phyloP scores from a whole-genome alignment of 1,140 invertebrate species.

The Lineus longissimus region DNA sequence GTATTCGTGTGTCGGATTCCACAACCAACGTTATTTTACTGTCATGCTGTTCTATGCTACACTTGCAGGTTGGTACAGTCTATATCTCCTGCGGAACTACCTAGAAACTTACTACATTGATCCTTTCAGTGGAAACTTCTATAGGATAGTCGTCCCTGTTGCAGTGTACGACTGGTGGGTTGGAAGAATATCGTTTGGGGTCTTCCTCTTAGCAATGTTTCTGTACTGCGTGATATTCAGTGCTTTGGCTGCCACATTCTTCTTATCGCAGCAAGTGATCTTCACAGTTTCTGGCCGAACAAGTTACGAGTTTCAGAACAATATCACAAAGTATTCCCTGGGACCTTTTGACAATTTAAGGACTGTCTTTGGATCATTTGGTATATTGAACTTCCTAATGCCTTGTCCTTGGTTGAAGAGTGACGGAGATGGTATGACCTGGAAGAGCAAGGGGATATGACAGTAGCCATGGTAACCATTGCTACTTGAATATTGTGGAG shows the following conservation, averaged over 20 bases:
- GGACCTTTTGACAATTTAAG: slow-evolving; percentile 23
- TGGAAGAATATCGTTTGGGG: slow-evolving; percentile 22
- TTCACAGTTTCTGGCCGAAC: slow-evolving; percentile 29
- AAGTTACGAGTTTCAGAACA: slow-evolving; percentile 28
- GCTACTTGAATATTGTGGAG: too few relatives aligned
- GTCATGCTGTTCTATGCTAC: slow-evolving; percentile 67
- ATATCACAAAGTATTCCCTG: slow-evolving; percentile 17
- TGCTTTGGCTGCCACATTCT: slow-evolving; percentile 19
- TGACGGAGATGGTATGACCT: too few relatives aligned
- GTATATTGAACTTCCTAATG: slow-evolving; percentile 26
- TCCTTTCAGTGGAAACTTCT: slow-evolving; percentile 24
- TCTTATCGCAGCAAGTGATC: slow-evolving; percentile 26
- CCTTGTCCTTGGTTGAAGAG: slow-evolving; percentile 23
- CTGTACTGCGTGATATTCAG: slow-evolving; percentile 20
- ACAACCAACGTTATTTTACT: slow-evolving; percentile 82
- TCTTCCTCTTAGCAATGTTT: slow-evolving; percentile 24
- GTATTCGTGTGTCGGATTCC: slow-evolving; percentile 80
- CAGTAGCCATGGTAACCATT: too few relatives aligned
- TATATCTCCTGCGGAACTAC: too few relatives aligned
- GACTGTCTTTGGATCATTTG: slow-evolving; percentile 31
- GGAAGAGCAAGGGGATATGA: too few relatives aligned
- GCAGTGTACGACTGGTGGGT: slow-evolving; percentile 22
- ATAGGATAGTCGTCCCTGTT: slow-evolving; percentile 25
- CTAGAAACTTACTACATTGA: slow-evolving; percentile 30
- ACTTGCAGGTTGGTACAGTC: background rate